A percentile compares a stretch with the other conserved stretches of the same genome.
These are phyloP conservation scores for Agrenia bidenticulata DNA, from an alignment of 2,888 invertebrate genomes.

Conservation along the genomic window DNA sequence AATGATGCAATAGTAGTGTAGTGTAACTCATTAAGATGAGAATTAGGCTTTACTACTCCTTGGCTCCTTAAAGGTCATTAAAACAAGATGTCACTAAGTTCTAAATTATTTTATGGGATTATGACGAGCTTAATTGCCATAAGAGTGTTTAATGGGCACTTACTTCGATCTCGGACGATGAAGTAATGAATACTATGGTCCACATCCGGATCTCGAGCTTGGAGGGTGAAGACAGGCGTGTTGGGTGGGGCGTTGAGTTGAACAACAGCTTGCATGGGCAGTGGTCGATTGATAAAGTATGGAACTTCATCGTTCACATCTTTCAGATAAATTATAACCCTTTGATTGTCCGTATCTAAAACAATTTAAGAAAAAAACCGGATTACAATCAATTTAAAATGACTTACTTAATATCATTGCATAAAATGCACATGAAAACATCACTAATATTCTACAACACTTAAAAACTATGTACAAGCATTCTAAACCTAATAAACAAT, in stretches of 20 bases:
- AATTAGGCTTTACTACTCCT: neutral
- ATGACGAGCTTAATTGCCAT: slow-evolving; percentile 3
- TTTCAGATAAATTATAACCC: slow-evolving; percentile 90
- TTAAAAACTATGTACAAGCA: neutral
- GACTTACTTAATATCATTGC: too few relatives aligned
- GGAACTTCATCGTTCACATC: slow-evolving; percentile 97
- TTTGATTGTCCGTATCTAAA: slow-evolving; percentile 90
- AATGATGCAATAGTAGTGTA: neutral
- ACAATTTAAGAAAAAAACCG: slow-evolving; percentile 36
- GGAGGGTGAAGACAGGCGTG: slow-evolving; percentile 94
- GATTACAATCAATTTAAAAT: neutral
- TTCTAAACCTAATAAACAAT: neutral
- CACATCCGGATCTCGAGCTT: slow-evolving; percentile 93
- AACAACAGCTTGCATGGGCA: slow-evolving; percentile 96
- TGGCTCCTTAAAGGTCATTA: neutral
- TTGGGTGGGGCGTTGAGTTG: slow-evolving; percentile 93
- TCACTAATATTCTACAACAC: too few relatives aligned
- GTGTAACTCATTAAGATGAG: neutral
- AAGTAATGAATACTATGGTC: slow-evolving; percentile 95
- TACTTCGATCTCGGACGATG: slow-evolving; percentile 83
- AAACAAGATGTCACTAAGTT: neutral
- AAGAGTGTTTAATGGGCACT: slow-evolving; percentile 46
- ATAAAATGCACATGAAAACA: too few relatives aligned
- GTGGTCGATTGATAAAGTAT: slow-evolving; percentile 93
- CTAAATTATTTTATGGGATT: neutral